These are phyloP conservation scores for Orius insidiosus DNA, from an alignment of 1,140 invertebrate species.

Conservation along the genomic window DNA sequence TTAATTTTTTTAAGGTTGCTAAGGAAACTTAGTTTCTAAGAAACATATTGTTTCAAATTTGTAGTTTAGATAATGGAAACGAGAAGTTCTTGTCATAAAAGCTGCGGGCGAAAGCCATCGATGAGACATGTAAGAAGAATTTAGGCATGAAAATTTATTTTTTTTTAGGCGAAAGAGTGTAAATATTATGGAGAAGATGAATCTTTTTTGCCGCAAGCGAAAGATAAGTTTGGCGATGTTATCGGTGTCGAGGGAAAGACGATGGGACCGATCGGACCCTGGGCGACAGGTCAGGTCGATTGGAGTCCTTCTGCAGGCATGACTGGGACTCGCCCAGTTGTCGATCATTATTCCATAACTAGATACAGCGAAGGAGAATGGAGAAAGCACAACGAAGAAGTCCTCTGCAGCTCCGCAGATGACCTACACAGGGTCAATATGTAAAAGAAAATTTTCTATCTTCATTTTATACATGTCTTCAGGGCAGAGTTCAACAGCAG, in stretches of 20 bases:
- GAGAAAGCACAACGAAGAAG: conserved; percentile 40
- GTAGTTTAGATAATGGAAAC: too few relatives aligned
- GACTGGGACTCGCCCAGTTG: conserved; percentile 48
- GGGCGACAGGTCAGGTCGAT: conserved; percentile 47
- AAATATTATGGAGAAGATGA: background rate
- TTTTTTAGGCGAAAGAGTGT: conserved; percentile 5
- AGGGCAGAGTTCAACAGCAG: conserved; percentile 35
- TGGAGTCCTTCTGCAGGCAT: conserved; percentile 45
- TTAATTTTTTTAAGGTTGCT: too few relatives aligned
- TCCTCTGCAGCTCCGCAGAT: conserved; percentile 31
- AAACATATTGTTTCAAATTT: too few relatives aligned
- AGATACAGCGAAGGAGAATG: conserved; percentile 48
- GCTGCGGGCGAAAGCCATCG: too few relatives aligned
- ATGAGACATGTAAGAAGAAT: too few relatives aligned
- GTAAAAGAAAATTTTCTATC: conserved; percentile 15
- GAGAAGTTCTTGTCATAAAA: too few relatives aligned
- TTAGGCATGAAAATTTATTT: background rate
- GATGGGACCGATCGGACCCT: conserved; percentile 23
- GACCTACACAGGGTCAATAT: conserved; percentile 23
- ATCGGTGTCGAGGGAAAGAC: background rate
- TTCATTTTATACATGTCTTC: conserved; percentile 12
- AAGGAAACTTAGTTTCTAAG: too few relatives aligned
- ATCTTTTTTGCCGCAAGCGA: conserved; percentile 10
- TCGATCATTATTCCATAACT: conserved; percentile 54
- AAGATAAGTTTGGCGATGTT: conserved; percentile 3